Conservation (phyloP, 2,113 vertebrate genomes). For the Tupaia chinensis region DNA sequence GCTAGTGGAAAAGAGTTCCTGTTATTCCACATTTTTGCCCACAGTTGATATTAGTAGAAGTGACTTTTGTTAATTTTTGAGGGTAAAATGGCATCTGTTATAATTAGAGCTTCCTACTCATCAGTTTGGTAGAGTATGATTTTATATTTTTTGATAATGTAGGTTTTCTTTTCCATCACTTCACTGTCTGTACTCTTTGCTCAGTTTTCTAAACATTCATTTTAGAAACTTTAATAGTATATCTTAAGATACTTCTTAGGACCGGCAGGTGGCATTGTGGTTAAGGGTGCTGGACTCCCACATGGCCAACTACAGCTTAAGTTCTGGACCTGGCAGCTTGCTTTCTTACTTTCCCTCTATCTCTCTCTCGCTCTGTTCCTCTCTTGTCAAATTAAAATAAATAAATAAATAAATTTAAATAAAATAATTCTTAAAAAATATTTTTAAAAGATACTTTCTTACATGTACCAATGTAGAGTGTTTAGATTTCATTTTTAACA, state of each 20-base stretch:
- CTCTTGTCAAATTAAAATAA: too few relatives aligned
- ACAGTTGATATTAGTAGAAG: background rate
- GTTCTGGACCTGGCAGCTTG: too few relatives aligned
- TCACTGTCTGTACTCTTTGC: background rate
- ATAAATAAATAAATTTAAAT: too few relatives aligned
- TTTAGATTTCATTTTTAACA: background rate
- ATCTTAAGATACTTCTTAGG: background rate
- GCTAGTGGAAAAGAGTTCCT: background rate
- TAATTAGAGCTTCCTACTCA: background rate
- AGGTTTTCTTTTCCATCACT: background rate
- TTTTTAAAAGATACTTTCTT: background rate
- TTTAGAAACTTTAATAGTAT: background rate
- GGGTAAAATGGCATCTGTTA: background rate
- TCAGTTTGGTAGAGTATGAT: background rate
- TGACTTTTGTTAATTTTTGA: constrained; percentile 26
- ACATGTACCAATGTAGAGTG: background rate
- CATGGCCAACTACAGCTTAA: too few relatives aligned
- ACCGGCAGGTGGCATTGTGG: too few relatives aligned
- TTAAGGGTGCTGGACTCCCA: too few relatives aligned
- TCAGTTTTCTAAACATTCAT: constrained; percentile 28
- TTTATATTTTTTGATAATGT: background rate
- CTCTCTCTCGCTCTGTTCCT: too few relatives aligned
- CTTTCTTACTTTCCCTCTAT: too few relatives aligned
- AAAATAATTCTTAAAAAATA: too few relatives aligned
- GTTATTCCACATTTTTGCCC: background rate